Evolutionary conservation across 2,797 vertebrate genomes (phyloP).

Genomic region (Neosilurus hyrtlii): DNA sequence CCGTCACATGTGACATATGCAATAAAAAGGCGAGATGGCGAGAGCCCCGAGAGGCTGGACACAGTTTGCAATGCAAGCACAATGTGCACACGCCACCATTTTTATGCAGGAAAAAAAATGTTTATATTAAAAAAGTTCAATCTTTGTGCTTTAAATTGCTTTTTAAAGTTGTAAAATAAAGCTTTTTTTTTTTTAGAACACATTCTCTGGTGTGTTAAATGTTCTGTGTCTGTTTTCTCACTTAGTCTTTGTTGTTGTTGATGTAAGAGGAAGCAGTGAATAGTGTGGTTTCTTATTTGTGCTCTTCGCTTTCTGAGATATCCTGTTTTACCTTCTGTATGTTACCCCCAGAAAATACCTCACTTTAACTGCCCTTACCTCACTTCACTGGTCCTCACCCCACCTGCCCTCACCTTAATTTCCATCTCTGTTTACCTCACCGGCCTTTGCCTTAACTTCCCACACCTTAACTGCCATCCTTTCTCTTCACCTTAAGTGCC

Average conservation of each 20-base stretch:
- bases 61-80: constrained; percentile 94
- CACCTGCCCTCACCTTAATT: background rate
- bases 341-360: too few species aligned
- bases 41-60: constrained; percentile 82
- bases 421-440: too few species aligned
- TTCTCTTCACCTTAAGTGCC: too few species aligned
- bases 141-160: constrained; percentile 91
- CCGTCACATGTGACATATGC: constrained; percentile 93
- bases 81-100: constrained; percentile 93
- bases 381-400: background rate
- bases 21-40: constrained; percentile 83
- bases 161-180: constrained; percentile 95
- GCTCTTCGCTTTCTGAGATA: constrained; percentile 14
- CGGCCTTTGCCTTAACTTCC: background rate
- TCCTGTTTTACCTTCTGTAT: background rate
- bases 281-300: constrained; percentile 34
- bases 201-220: background rate
- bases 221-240: constrained; percentile 21
- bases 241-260: background rate
- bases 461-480: too few species aligned
- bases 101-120: constrained; percentile 81
- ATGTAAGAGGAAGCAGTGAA: background rate
- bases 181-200: constrained; percentile 65
- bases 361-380: background rate
- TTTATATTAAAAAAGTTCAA: constrained; percentile 84